These are phyloP conservation scores for Scaptomyza graminum DNA, from an alignment of 1,140 invertebrate genomes.

Conservation along the genomic window DNA sequence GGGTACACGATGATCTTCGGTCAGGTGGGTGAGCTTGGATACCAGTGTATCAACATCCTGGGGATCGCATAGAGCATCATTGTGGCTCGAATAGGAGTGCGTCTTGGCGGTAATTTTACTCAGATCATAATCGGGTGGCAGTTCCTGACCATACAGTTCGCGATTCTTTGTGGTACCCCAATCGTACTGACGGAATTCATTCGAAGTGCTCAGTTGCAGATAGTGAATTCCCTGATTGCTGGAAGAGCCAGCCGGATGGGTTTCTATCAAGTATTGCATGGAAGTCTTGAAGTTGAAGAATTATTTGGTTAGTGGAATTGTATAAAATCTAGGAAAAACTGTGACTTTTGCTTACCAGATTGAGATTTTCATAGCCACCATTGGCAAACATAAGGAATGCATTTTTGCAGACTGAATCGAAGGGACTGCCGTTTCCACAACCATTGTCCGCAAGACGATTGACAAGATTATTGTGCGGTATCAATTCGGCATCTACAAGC, in stretches of 20 bases:
- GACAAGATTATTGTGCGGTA: slow-evolving; percentile 61
- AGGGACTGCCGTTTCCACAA: slow-evolving; percentile 34
- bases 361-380: slow-evolving; percentile 63
- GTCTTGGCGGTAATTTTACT: slow-evolving; percentile 86
- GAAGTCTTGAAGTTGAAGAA: slow-evolving; percentile 63
- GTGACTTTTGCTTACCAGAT: slow-evolving; percentile 48
- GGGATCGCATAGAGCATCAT: slow-evolving; percentile 85
- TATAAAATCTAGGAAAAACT: no score
- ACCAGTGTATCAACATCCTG: slow-evolving; percentile 85
- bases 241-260: slow-evolving; percentile 85
- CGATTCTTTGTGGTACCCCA: slow-evolving; percentile 84
- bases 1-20: slow-evolving; percentile 84
- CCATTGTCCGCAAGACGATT: slow-evolving; percentile 62
- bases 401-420: slow-evolving; percentile 53
- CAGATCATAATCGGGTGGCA: slow-evolving; percentile 86
- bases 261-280: slow-evolving; percentile 82
- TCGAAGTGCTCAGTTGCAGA: slow-evolving; percentile 78
- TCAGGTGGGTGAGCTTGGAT: slow-evolving; percentile 35
- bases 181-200: slow-evolving; percentile 83
- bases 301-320: not conserved
- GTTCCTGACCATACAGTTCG: slow-evolving; percentile 81
- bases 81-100: slow-evolving; percentile 86
- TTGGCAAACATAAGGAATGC: slow-evolving; percentile 68
- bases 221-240: slow-evolving; percentile 84
- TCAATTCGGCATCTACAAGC: slow-evolving; percentile 59